Evolutionary conservation across 2,888 invertebrate species (phyloP).

Genomic region (Drosophila paracracens): DNA sequence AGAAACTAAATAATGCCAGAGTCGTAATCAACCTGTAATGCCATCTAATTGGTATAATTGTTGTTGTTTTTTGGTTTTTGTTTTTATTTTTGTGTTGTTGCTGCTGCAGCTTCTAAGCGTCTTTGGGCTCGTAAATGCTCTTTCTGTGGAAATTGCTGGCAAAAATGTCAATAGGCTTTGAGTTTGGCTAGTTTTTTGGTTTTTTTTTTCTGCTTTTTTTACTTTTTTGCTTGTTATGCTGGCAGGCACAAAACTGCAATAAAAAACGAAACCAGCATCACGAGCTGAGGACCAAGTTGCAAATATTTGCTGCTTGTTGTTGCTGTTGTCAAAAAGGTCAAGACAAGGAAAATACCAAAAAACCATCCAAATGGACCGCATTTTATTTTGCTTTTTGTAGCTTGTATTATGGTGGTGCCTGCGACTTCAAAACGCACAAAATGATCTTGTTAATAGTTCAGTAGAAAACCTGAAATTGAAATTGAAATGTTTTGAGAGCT

Average conservation of each 20-base stretch:
- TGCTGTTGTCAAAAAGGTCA: slow-evolving; percentile 56
- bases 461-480: neutral
- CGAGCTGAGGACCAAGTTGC: slow-evolving; percentile 76
- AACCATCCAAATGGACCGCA: slow-evolving; percentile 30
- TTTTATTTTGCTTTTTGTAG: slow-evolving; percentile 19
- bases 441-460: slow-evolving; percentile 55
- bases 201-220: slow-evolving; percentile 3
- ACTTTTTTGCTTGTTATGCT: slow-evolving; percentile 21
- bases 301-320: slow-evolving; percentile 61
- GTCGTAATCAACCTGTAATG: slow-evolving; percentile 79
- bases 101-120: slow-evolving; percentile 35
- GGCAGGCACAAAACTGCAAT: slow-evolving; percentile 48
- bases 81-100: slow-evolving; percentile 52
- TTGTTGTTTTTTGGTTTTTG: slow-evolving; percentile 29
- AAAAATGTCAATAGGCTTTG: slow-evolving; percentile 77
- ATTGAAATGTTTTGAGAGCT: slow-evolving; percentile 11
- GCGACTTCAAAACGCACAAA: slow-evolving; percentile 49
- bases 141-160: slow-evolving; percentile 71
- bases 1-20: slow-evolving; percentile 28
- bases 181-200: slow-evolving; percentile 24
- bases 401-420: slow-evolving; percentile 7
- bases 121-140: slow-evolving; percentile 60
- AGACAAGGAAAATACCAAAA: slow-evolving; percentile 36
- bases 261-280: slow-evolving; percentile 70
- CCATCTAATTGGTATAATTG: slow-evolving; percentile 79